Percentiles rank a stretch among this genome's conserved stretches.
Evolutionary conservation across 1,140 invertebrate species (phyloP).

Genomic region (Phthorimaea operculella): DNA sequence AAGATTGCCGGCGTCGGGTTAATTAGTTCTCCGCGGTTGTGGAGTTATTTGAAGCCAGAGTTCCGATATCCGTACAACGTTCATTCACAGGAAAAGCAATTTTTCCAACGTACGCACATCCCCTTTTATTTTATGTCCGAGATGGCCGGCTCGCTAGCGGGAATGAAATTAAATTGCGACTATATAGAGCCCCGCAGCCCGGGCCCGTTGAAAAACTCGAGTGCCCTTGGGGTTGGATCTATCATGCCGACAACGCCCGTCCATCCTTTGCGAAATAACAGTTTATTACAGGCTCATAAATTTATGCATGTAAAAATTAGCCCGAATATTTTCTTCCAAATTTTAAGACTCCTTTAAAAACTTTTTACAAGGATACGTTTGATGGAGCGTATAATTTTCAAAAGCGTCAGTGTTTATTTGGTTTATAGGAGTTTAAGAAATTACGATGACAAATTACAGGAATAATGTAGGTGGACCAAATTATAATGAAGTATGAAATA

Average conservation of each 20-base stretch:
- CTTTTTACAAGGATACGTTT: background rate
- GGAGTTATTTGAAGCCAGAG: background rate
- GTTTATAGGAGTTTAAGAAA: background rate
- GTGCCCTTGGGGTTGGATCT: constrained; percentile 14
- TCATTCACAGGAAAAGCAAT: constrained; percentile 4
- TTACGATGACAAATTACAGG: background rate
- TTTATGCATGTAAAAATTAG: background rate
- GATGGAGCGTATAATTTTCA: no score
- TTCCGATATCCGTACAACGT: background rate
- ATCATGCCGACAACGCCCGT: background rate
- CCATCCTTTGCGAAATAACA: constrained; percentile 11
- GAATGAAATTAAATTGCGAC: constrained; percentile 42
- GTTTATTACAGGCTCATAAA: background rate
- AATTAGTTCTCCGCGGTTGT: background rate
- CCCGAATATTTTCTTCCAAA: background rate
- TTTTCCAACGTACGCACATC: constrained; percentile 12
- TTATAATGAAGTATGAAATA: background rate
- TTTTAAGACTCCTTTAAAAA: background rate
- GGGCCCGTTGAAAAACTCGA: constrained; percentile 15
- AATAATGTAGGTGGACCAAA: background rate
- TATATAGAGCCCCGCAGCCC: constrained; percentile 15
- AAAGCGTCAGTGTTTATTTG: background rate
- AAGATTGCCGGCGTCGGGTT: background rate
- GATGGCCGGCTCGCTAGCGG: constrained; percentile 21
- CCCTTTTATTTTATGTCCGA: constrained; percentile 27